phyloP scores from a whole-genome alignment of 2,797 vertebrate species.

The Eidolon dupreanum region DNA sequence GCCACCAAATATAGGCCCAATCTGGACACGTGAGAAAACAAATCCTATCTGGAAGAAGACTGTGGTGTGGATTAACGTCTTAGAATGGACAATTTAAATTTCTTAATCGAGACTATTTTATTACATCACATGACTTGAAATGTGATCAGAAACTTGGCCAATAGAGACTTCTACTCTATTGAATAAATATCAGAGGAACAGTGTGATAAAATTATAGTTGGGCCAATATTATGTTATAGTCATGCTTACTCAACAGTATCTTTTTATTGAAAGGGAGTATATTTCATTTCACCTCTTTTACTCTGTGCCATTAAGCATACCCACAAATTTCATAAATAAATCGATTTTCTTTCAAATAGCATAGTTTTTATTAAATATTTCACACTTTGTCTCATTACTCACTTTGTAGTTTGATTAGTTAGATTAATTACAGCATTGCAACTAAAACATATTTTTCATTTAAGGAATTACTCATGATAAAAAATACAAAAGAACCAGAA shows the following conservation, averaged over 20 bases:
- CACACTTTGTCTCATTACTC: slow-evolving; percentile 47
- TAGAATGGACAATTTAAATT: neutral
- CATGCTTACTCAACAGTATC: neutral
- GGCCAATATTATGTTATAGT: neutral
- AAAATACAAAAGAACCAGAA: slow-evolving; percentile 30
- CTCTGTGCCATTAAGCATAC: slow-evolving; percentile 19
- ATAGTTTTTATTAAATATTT: neutral
- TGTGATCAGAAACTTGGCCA: neutral
- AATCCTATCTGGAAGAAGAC: neutral
- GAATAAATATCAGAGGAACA: neutral
- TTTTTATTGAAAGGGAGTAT: slow-evolving; percentile 23
- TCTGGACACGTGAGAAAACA: neutral
- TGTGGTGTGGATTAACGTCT: neutral
- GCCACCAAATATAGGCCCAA: neutral
- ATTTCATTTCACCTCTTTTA: neutral
- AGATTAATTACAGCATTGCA: neutral
- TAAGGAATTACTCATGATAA: slow-evolving; percentile 21
- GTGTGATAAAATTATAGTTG: neutral
- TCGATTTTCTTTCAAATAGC: slow-evolving; percentile 48
- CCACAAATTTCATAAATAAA: neutral
- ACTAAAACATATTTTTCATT: slow-evolving; percentile 45
- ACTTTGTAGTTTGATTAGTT: slow-evolving; percentile 51
- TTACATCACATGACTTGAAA: neutral
- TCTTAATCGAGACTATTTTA: neutral
- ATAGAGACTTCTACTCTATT: neutral